Conservation (phyloP, 2,797 vertebrate species). For the Muraenolepis orangiensis region DNA sequence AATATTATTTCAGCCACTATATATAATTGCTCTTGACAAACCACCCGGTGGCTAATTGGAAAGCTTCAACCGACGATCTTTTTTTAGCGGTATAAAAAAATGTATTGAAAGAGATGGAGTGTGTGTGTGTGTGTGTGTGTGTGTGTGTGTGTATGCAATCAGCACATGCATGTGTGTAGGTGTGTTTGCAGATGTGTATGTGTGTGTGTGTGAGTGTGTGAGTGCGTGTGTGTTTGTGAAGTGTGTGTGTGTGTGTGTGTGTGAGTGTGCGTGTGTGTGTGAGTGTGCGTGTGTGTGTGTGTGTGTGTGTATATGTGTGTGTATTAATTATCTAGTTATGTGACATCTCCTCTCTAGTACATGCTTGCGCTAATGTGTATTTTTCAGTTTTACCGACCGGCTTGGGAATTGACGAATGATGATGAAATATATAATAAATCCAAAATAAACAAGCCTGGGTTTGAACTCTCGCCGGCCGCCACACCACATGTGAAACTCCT, state of each 20-base stretch:
- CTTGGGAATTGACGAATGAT: too few species aligned
- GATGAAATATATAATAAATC: background rate
- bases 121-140: too few species aligned
- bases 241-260: too few species aligned
- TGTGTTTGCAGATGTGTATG: constrained; percentile 2
- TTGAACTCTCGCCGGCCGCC: constrained; percentile 6
- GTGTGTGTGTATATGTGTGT: background rate
- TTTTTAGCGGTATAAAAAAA: too few species aligned
- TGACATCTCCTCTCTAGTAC: background rate
- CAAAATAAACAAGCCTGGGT: background rate
- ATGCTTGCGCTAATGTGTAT: background rate
- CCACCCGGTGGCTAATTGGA: constrained; percentile 46
- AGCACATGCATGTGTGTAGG: background rate
- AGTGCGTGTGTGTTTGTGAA: too few species aligned
- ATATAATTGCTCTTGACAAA: constrained; percentile 62
- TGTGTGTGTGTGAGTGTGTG: background rate
- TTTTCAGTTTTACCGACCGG: background rate
- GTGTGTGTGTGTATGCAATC: background rate
- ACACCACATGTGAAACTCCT: constrained; percentile 41
- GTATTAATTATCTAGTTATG: background rate
- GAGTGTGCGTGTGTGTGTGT: too few species aligned
- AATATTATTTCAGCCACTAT: background rate
- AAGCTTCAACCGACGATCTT: constrained; percentile 60
- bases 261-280: too few species aligned
- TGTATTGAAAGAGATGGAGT: too few species aligned